A percentile compares a stretch with the other conserved stretches of the same genome.
phyloP scores from a whole-genome alignment of 53 echinoderm and acorn worm genomes.

The Echinarachnius parma region DNA sequence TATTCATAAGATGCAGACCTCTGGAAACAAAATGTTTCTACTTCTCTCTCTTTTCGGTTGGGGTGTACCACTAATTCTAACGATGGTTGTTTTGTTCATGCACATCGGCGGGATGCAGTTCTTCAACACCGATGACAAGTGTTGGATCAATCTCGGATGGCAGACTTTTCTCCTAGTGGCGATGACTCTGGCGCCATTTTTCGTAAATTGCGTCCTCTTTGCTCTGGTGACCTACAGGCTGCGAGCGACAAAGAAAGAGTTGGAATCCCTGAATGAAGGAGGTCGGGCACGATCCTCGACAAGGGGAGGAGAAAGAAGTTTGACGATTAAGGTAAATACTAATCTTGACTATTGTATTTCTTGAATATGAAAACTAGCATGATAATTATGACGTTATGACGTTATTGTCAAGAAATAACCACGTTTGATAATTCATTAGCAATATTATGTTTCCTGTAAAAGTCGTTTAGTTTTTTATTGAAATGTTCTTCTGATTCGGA shows the following conservation, averaged over 20 bases:
- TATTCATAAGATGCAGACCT: slow-evolving; percentile 16
- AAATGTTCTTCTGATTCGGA: no score
- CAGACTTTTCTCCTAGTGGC: neutral
- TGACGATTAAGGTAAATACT: no score
- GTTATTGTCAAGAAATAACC: no score
- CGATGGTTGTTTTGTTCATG: neutral
- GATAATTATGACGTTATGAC: no score
- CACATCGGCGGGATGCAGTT: neutral
- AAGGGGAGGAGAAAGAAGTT: no score
- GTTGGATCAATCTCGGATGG: slow-evolving; percentile 30
- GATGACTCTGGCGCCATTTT: neutral
- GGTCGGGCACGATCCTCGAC: no score
- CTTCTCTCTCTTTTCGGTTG: slow-evolving; percentile 24
- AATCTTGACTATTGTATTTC: no score
- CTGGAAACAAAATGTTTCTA: slow-evolving; percentile 1
- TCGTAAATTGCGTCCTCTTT: slow-evolving; percentile 3
- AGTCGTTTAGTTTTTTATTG: no score
- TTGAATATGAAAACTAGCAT: no score
- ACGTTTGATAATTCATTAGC: no score
- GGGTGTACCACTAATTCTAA: slow-evolving; percentile 11
- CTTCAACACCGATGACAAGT: slow-evolving; percentile 15
- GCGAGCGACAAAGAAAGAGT: neutral
- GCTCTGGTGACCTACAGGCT: slow-evolving; percentile 23
- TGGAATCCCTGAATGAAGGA: slow-evolving; percentile 1
- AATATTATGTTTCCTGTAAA: no score